phyloP scores from a whole-genome alignment of 2,888 invertebrate genomes.

The Silvanus unidentatus region DNA sequence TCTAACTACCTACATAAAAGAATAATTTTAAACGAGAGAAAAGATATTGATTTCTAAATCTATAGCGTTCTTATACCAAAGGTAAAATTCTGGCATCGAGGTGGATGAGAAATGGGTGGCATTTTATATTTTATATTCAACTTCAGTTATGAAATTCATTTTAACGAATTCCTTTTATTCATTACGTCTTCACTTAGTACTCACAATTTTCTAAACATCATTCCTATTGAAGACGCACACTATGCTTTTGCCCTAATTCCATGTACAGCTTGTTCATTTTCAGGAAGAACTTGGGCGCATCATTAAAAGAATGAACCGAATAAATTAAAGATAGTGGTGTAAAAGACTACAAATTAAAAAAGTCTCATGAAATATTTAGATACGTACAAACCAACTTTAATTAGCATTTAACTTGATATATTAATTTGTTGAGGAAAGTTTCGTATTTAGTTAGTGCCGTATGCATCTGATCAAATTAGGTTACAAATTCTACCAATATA shows the following conservation, averaged over 20 bases:
- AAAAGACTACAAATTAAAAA: too few species aligned
- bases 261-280: too few species aligned
- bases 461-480: conserved; percentile 12
- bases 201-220: conserved; percentile 23
- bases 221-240: conserved; percentile 14
- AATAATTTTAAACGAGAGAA: too few species aligned
- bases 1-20: too few species aligned
- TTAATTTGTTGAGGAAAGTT: conserved; percentile 6
- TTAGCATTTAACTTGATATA: conserved; percentile 2
- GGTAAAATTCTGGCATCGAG: background rate
- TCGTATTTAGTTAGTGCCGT: conserved; percentile 8
- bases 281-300: too few species aligned
- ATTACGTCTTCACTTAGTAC: conserved; percentile 22
- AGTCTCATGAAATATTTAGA: too few species aligned
- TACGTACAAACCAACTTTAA: too few species aligned
- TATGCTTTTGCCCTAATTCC: conserved; percentile 11
- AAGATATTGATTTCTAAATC: too few species aligned
- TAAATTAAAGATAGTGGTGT: too few species aligned
- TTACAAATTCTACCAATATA: conserved; percentile 11
- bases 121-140: conserved; percentile 19
- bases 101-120: conserved; percentile 2
- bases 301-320: too few species aligned
- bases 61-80: too few species aligned
- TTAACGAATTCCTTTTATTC: conserved; percentile 24
- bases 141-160: conserved; percentile 22